Conservation (phyloP, 2,888 invertebrate genomes). For the Formica aserva region DNA sequence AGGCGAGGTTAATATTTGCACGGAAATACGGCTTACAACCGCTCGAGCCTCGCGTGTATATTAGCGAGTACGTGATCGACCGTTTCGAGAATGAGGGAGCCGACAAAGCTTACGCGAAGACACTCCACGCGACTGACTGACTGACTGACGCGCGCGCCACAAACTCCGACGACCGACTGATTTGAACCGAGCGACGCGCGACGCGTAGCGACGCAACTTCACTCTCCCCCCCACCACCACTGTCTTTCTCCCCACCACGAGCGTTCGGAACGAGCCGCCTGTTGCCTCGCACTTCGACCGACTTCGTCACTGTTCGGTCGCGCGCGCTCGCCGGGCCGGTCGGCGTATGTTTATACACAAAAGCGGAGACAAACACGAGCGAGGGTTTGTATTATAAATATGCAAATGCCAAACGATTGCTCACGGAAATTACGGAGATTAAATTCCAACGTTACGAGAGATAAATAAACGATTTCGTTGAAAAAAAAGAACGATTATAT, state of each 20-base stretch:
- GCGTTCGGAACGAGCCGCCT: constrained; percentile 77
- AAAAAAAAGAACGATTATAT: background rate
- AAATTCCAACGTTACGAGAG: background rate
- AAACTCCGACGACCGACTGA: constrained; percentile 79
- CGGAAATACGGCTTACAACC: constrained; percentile 6
- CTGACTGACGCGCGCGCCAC: constrained; percentile 50
- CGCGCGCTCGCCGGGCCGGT: constrained; percentile 18
- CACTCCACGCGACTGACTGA: background rate
- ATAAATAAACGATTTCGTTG: background rate
- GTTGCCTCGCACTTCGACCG: constrained; percentile 76
- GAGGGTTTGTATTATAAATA: constrained; percentile 30
- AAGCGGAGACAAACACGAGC: constrained; percentile 17
- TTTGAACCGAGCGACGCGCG: constrained; percentile 20
- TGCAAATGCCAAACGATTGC: background rate
- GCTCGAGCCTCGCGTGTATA: constrained; percentile 13
- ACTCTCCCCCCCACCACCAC: constrained; percentile 41
- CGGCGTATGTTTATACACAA: constrained; percentile 29
- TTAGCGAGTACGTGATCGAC: background rate
- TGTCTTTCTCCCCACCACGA: background rate
- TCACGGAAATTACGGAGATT: background rate
- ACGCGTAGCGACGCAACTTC: constrained; percentile 43
- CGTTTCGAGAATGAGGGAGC: background rate
- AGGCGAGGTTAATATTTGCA: constrained; percentile 37
- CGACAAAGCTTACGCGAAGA: background rate
- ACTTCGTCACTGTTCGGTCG: constrained; percentile 59